A percentile compares a stretch with the other conserved stretches of the same genome.
These are phyloP conservation scores for Erpobdella octoculata DNA, from an alignment of 2,888 invertebrate genomes.

Conservation along the genomic window DNA sequence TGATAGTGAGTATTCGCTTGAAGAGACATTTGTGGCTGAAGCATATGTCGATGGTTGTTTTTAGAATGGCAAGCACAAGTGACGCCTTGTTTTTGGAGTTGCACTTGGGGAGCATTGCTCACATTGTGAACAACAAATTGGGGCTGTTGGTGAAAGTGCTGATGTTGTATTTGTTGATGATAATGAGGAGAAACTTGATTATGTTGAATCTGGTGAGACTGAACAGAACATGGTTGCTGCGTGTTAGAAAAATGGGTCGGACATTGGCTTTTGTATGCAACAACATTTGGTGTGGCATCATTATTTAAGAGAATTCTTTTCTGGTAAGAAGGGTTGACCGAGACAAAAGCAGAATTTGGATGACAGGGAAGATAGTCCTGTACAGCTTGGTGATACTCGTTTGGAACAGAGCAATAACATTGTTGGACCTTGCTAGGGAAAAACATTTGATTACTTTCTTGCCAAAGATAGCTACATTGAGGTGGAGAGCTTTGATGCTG, in stretches of 20 bases:
- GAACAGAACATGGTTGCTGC: slow-evolving; percentile 9
- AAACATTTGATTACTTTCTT: background rate
- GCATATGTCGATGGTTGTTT: background rate
- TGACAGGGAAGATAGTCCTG: slow-evolving; percentile 23
- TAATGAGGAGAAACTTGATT: background rate
- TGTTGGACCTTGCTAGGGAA: background rate
- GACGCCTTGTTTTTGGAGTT: slow-evolving; percentile 8
- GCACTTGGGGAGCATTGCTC: background rate
- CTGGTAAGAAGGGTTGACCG: slow-evolving; percentile 11
- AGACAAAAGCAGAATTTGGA: slow-evolving; percentile 23
- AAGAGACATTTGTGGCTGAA: background rate
- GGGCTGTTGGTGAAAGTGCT: slow-evolving; percentile 9
- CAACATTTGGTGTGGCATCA: background rate
- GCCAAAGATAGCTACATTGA: slow-evolving; percentile 1
- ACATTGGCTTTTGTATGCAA: slow-evolving; percentile 1
- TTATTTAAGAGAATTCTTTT: background rate
- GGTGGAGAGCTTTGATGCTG: slow-evolving; percentile 11
- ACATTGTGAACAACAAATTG: background rate
- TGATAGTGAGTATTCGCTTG: slow-evolving; percentile 8
- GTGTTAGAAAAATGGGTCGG: background rate
- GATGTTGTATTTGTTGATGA: background rate
- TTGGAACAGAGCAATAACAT: background rate
- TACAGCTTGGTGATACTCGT: slow-evolving; percentile 22
- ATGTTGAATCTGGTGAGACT: slow-evolving; percentile 5
- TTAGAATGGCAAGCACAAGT: slow-evolving; percentile 10